Evolutionary conservation across 2,113 vertebrate genomes (phyloP), one percentile per base, ranked within the genome.

Genomic region (Rana temporaria): DNA sequence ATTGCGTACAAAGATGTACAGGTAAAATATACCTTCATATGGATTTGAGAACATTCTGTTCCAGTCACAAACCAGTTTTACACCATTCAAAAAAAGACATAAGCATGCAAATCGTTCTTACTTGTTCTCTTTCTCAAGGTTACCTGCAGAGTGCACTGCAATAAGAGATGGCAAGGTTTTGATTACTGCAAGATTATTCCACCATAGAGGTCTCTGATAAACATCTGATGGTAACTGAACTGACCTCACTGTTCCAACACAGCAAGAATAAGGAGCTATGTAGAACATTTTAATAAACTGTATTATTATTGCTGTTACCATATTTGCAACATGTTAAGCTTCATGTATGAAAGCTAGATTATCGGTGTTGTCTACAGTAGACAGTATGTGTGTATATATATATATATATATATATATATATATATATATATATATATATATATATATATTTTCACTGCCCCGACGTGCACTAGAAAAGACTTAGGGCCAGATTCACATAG

Each of bases 171-270:
- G n/a, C 77, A 34, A 53, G 64, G 19, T 38, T 79, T 67, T 68
- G 64, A 79, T 79, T 69, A 68, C 77, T 38, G 52, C 22, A 14
- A 68, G 65, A 69, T 79, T 79, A 79, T 60, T 79, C 77, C 65
- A 59, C 53, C 30, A 79, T 68, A 68, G 64, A 69, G 65, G 64
- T 79, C 77, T 65, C 53, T 38, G 77, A 68, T 79, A 68, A n/a
- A 34, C 30, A 79, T 79, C 77, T 79, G 53, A 79, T 69, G 4
- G 77, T 68, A 79, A 69, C 52, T 42, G 64, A 79, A 79, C 65
- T 68, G 14, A 59, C 19, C 55, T 20, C 53, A 22, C 32, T 69
- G 52, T 68, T 60, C 77, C 8, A 38, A 19, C 19, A 60, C n/a
- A 42, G 19, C 12, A 60, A 60, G n/a, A 19, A 34, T 34, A 38